These are phyloP conservation scores for Nautilus pompilius DNA, from an alignment of 1,140 invertebrate species.

Conservation along the genomic window DNA sequence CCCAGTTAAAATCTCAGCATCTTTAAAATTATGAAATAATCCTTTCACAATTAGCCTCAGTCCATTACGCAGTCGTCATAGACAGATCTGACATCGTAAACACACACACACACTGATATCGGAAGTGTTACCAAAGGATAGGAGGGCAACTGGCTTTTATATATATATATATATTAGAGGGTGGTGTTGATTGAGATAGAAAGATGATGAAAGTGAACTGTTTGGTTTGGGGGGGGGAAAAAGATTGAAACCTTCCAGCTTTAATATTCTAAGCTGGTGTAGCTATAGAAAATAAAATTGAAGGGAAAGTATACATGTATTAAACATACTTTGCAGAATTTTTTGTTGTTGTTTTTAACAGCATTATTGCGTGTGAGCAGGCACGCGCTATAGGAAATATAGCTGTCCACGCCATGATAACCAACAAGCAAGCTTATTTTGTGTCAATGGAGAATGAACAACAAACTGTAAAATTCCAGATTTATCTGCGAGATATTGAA, in stretches of 20 bases:
- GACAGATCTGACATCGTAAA: no score
- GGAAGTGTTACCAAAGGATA: no score
- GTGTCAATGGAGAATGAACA: background rate
- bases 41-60: no score
- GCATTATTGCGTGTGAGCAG: conserved; percentile 1
- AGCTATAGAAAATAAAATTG: background rate
- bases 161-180: no score
- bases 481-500: background rate
- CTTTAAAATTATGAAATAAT: no score
- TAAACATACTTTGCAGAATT: background rate
- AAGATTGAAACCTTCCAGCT: background rate
- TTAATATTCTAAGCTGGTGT: no score
- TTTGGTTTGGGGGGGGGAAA: background rate
- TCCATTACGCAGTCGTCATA: no score
- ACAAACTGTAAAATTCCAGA: background rate
- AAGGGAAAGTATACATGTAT: background rate
- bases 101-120: no score
- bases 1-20: no score
- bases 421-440: background rate
- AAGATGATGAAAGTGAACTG: background rate
- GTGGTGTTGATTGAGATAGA: background rate
- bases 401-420: background rate
- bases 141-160: no score
- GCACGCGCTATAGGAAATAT: background rate
- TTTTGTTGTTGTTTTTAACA: background rate